These are phyloP conservation scores for Drosophila differens DNA, from an alignment of 2,888 invertebrate genomes.

Conservation along the genomic window DNA sequence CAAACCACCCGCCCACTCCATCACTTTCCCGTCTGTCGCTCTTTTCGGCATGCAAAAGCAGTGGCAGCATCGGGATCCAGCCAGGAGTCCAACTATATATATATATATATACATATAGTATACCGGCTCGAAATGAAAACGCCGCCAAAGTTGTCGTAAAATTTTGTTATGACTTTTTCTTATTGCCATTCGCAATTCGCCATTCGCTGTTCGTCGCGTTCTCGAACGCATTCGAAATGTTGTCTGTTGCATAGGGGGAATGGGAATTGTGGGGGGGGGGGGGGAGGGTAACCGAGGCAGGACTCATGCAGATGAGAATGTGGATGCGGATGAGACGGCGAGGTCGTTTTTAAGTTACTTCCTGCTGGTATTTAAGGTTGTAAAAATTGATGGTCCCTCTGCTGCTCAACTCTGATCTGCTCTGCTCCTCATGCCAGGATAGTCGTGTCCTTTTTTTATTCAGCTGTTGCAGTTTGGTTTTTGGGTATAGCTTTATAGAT, in stretches of 20 bases:
- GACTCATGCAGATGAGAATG: conserved; percentile 43
- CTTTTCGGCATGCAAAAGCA: conserved; percentile 1
- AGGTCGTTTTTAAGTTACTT: conserved; percentile 68
- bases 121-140: conserved; percentile 63
- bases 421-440: conserved; percentile 2
- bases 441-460: conserved; percentile 11
- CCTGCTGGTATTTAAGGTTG: conserved; percentile 79
- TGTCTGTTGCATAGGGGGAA: conserved; percentile 29
- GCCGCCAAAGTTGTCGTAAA: conserved; percentile 82
- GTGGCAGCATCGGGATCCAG: conserved; percentile 9
- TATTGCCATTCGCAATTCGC: conserved; percentile 68
- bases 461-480: conserved; percentile 30
- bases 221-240: conserved; percentile 68
- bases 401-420: conserved; percentile 14
- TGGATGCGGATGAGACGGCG: conserved; percentile 14
- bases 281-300: neutral
- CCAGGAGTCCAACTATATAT: conserved; percentile 44
- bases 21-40: neutral
- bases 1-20: conserved; percentile 10
- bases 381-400: conserved; percentile 73
- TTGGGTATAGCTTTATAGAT: neutral
- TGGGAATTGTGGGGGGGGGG: neutral
- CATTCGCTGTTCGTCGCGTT: conserved; percentile 36
- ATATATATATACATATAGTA: neutral
- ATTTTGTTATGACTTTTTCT: conserved; percentile 83